A percentile compares a stretch with the other conserved stretches of the same genome.
These are phyloP conservation scores for Pristionchus entomophagus DNA, from an alignment of 2,888 invertebrate species.

Conservation along the genomic window DNA sequence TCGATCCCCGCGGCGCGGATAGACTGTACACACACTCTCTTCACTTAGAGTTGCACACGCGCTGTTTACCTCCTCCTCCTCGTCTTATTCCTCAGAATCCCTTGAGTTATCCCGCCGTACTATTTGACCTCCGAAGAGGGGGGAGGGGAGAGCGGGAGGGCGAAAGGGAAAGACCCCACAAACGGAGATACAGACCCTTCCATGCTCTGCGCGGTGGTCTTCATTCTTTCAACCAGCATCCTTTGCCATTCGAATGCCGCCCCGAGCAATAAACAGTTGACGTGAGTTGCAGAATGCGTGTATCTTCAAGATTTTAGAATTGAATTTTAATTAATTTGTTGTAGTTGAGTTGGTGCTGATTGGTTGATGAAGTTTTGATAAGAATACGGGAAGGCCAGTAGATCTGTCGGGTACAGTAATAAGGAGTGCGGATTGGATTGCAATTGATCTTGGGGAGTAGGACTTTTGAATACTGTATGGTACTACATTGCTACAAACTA, in stretches of 20 bases:
- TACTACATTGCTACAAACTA: too few relatives aligned
- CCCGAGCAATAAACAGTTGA: not conserved
- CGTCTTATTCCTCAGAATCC: not conserved
- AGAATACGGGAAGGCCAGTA: too few relatives aligned
- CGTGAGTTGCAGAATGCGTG: not conserved
- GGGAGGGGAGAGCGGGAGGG: not conserved
- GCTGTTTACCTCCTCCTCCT: not conserved
- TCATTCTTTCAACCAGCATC: not conserved
- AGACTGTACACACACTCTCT: not conserved
- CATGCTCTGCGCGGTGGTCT: not conserved
- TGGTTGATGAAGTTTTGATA: too few relatives aligned
- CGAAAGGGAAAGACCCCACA: not conserved
- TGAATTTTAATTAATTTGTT: not conserved
- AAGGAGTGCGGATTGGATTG: too few relatives aligned
- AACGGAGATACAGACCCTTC: not conserved
- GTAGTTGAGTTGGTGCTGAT: not conserved
- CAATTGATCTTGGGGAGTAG: too few relatives aligned
- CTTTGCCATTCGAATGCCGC: not conserved
- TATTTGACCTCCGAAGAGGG: not conserved
- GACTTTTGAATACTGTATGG: too few relatives aligned
- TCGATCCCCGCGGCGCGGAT: too few relatives aligned
- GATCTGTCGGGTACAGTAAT: too few relatives aligned
- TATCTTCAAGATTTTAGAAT: not conserved
- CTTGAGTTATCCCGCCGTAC: not conserved
- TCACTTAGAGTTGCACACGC: constrained; percentile 1